Conservation (phyloP, 2,888 invertebrate species). For the Onchidella celtica region DNA sequence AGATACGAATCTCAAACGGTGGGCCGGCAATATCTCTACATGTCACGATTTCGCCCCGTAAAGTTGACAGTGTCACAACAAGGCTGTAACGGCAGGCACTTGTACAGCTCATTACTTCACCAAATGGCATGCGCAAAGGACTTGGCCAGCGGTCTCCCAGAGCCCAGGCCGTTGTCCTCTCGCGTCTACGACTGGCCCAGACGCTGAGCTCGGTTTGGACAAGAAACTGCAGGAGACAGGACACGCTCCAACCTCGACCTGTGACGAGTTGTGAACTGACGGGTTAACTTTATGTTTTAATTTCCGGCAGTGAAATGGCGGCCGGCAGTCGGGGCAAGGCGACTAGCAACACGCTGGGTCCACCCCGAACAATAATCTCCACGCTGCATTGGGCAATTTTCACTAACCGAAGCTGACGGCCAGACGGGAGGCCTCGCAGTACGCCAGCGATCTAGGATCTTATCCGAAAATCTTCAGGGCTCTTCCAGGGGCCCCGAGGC, state of each 20-base stretch:
- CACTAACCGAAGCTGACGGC: slow-evolving; percentile 36
- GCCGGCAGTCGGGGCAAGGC: slow-evolving; percentile 48
- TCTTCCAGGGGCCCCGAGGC: slow-evolving; percentile 8
- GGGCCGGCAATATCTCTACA: too few species aligned
- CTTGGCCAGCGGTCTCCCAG: too few species aligned
- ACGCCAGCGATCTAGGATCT: slow-evolving; percentile 21
- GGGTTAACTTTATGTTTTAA: slow-evolving; percentile 52
- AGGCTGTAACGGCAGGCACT: not conserved
- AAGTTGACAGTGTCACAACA: too few species aligned
- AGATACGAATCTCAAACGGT: too few species aligned
- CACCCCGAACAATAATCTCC: slow-evolving; percentile 32
- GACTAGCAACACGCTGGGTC: slow-evolving; percentile 30
- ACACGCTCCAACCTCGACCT: not conserved
- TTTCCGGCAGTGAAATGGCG: slow-evolving; percentile 53
- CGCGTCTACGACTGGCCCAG: not conserved
- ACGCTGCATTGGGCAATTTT: slow-evolving; percentile 43
- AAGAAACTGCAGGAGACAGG: not conserved
- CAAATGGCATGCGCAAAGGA: not conserved
- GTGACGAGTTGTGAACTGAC: slow-evolving; percentile 51
- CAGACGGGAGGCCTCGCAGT: slow-evolving; percentile 7
- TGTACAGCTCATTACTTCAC: too few species aligned
- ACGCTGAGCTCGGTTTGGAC: not conserved
- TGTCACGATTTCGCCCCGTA: not conserved
- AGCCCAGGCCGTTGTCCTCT: not conserved
- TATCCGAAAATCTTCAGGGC: slow-evolving; percentile 32